phyloP scores from a whole-genome alignment of 2,888 invertebrate species.

The Phyllotreta striolata region DNA sequence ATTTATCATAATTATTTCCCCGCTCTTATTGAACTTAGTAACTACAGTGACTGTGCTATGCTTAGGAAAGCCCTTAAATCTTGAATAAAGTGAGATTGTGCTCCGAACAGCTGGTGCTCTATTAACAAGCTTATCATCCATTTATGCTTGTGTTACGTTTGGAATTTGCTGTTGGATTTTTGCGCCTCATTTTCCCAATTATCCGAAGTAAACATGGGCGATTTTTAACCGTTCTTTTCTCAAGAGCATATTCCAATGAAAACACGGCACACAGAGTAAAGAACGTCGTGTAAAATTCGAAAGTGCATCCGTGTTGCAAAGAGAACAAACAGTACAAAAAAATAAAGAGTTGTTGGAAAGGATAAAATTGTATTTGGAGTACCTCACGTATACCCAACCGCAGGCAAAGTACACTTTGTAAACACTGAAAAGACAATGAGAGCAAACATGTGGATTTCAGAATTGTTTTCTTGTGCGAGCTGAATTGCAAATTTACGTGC shows the following conservation, averaged over 20 bases:
- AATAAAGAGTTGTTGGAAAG: constrained; percentile 23
- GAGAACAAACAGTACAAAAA: constrained; percentile 17
- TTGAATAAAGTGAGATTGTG: constrained; percentile 49
- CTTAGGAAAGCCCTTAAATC: constrained; percentile 43
- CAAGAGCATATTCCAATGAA: constrained; percentile 11
- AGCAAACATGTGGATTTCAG: constrained; percentile 47
- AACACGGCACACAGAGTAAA: too few relatives aligned
- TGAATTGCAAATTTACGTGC: constrained; percentile 23
- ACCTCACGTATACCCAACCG: constrained; percentile 87
- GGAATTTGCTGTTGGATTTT: constrained; percentile 46
- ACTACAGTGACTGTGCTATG: constrained; percentile 21
- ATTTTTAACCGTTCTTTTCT: constrained; percentile 4
- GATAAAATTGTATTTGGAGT: constrained; percentile 59
- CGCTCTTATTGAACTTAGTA: not conserved
- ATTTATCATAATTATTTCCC: too few relatives aligned
- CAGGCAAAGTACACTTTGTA: constrained; percentile 86
- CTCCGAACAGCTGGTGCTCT: constrained; percentile 51
- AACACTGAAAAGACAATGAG: constrained; percentile 70
- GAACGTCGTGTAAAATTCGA: constrained; percentile 27
- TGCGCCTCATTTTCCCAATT: constrained; percentile 23
- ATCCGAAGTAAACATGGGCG: constrained; percentile 9
- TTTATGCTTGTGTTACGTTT: constrained; percentile 47
- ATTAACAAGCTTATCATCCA: constrained; percentile 51
- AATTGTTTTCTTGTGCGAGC: constrained; percentile 23
- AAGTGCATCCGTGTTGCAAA: constrained; percentile 36